A percentile compares a stretch with the other conserved stretches of the same genome.
Evolutionary conservation across 2,888 invertebrate species (phyloP).

Genomic region (Leucophenga maculata): DNA sequence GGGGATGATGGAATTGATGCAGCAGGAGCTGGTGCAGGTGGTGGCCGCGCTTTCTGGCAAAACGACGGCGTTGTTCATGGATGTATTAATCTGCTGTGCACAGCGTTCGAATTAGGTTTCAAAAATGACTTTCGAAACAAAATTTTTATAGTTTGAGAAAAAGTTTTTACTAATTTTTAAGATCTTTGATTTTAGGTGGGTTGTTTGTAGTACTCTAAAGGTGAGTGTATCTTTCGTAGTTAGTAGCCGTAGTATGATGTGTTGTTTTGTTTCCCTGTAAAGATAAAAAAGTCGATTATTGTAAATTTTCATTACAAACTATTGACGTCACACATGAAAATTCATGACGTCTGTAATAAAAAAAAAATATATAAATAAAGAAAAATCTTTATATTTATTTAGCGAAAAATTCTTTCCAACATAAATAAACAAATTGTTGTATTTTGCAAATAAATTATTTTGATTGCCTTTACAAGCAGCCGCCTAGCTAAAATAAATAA

Average conservation of each 20-base stretch:
- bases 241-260: neutral
- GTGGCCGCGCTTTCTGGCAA: constrained; percentile 68
- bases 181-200: neutral
- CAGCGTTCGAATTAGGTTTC: constrained; percentile 50
- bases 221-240: constrained; percentile 18
- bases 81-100: constrained; percentile 43
- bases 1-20: constrained; percentile 37
- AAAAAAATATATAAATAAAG: neutral
- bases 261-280: neutral
- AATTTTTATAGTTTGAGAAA: constrained; percentile 3
- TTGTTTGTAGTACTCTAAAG: neutral
- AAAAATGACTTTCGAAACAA: constrained; percentile 31
- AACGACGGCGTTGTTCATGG: constrained; percentile 70
- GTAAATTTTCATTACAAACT: neutral
- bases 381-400: neutral
- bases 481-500: neutral
- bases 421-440: neutral
- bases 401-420: neutral
- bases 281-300: neutral
- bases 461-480: neutral
- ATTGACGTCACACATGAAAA: neutral
- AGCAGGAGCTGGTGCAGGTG: constrained; percentile 53
- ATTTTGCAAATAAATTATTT: neutral
- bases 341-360: neutral
- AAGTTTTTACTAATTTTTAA: neutral